phyloP scores from a whole-genome alignment of 2,113 vertebrate genomes.

The Vimba vimba region DNA sequence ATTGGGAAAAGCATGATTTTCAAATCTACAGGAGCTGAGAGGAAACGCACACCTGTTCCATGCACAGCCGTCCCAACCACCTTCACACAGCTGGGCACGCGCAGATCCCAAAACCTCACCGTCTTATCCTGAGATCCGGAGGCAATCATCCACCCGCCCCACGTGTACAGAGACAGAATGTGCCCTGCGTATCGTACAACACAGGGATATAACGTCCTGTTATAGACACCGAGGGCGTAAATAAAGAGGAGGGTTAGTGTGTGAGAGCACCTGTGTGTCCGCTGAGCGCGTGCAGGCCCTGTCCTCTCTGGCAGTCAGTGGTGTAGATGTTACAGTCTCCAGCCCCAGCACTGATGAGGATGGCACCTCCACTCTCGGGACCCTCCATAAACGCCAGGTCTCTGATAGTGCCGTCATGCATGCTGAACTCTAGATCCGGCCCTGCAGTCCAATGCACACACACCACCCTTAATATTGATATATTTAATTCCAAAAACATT shows the following conservation, averaged over 20 bases:
- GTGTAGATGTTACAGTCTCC: conserved; percentile 97
- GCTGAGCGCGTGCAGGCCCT: conserved; percentile 89
- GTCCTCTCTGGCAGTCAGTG: conserved; percentile 94
- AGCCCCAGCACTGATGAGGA: conserved; percentile 96
- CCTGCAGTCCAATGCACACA: conserved; percentile 70
- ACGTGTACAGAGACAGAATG: conserved; percentile 96
- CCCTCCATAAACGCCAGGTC: conserved; percentile 99
- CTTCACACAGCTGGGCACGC: conserved; percentile 95
- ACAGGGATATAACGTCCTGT: neutral
- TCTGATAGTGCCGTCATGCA: conserved; percentile 98
- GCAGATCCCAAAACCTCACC: conserved; percentile 96
- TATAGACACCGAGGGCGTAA: neutral
- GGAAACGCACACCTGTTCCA: conserved; percentile 82
- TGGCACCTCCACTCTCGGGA: conserved; percentile 94
- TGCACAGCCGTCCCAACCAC: conserved; percentile 95
- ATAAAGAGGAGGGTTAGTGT: neutral
- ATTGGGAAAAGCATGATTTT: too few relatives aligned
- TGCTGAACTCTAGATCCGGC: conserved; percentile 94
- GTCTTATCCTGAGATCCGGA: conserved; percentile 98
- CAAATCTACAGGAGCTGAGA: neutral
- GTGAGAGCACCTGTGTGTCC: conserved; percentile 81
- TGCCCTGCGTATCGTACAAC: conserved; percentile 79
- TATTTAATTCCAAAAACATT: too few relatives aligned
- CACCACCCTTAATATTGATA: too few relatives aligned
- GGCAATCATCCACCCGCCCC: conserved; percentile 99